A percentile compares a stretch with the other conserved stretches of the same genome.
These are phyloP conservation scores for Podilymbus podiceps DNA, from an alignment of 2,113 vertebrate species.

Conservation along the genomic window DNA sequence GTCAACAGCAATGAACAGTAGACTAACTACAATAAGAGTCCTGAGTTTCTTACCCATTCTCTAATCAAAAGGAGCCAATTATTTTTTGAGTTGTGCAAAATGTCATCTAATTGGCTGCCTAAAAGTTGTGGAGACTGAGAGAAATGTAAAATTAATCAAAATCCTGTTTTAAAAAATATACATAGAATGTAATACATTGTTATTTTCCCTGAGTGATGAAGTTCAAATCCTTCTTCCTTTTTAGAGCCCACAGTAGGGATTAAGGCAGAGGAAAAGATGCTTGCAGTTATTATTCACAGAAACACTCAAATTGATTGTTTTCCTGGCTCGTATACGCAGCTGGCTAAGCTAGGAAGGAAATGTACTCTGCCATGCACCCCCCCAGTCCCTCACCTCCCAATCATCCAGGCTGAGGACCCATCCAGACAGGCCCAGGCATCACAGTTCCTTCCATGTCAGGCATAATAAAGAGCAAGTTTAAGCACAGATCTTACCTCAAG, in stretches of 20 bases:
- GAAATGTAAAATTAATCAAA: neutral
- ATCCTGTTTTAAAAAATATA: neutral
- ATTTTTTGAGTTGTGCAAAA: neutral
- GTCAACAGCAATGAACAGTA: neutral
- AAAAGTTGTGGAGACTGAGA: neutral
- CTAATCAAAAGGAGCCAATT: neutral
- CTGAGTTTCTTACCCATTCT: neutral
- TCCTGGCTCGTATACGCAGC: neutral
- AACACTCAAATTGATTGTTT: neutral
- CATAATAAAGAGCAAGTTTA: neutral
- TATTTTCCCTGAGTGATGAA: neutral
- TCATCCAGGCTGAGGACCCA: neutral
- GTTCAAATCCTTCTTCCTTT: neutral
- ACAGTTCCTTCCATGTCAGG: neutral
- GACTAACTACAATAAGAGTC: neutral
- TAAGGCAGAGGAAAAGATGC: neutral
- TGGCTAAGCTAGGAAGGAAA: neutral
- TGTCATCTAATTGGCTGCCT: neutral
- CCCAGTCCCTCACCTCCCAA: fast-evolving
- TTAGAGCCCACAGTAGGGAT: neutral
- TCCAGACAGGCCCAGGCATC: neutral
- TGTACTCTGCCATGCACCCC: neutral
- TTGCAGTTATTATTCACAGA: neutral
- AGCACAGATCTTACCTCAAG: neutral
- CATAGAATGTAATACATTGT: neutral